Evolutionary conservation across 1,140 invertebrate species (phyloP).

Genomic region (Luehdorfia chinensis): DNA sequence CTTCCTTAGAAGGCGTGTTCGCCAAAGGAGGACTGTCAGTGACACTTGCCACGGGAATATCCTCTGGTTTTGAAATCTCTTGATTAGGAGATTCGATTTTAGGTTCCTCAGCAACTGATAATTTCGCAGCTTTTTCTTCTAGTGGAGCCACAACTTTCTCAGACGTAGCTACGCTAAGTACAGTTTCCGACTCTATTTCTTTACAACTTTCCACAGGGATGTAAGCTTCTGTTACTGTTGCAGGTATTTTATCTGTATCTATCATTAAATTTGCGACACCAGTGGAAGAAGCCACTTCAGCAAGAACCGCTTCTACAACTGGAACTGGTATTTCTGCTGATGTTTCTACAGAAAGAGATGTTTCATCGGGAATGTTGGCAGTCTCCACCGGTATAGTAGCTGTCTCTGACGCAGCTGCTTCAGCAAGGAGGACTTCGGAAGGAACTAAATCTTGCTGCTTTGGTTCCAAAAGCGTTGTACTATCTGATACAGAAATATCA

Average conservation of each 20-base stretch:
- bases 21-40: slow-evolving; percentile 63
- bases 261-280: slow-evolving; percentile 16
- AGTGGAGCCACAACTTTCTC: too few relatives aligned
- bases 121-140: neutral
- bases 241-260: slow-evolving; percentile 22
- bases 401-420: slow-evolving; percentile 21
- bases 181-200: slow-evolving; percentile 25
- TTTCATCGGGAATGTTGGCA: slow-evolving; percentile 18
- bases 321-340: slow-evolving; percentile 7
- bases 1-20: slow-evolving; percentile 59
- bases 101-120: slow-evolving; percentile 20
- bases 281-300: neutral
- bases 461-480: too few relatives aligned
- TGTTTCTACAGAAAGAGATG: slow-evolving; percentile 7
- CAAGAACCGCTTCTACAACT: slow-evolving; percentile 1
- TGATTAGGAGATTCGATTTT: slow-evolving; percentile 27
- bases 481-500: too few relatives aligned
- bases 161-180: too few relatives aligned
- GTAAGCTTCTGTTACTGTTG: slow-evolving; percentile 19
- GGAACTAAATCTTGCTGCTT: too few relatives aligned
- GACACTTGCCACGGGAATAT: slow-evolving; percentile 37
- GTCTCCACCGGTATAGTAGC: slow-evolving; percentile 25
- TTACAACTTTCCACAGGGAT: slow-evolving; percentile 22
- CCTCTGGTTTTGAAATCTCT: slow-evolving; percentile 28
- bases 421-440: neutral